Evolutionary conservation across 2,113 vertebrate genomes (phyloP).

Genomic region (Pyrgilauda ruficollis): DNA sequence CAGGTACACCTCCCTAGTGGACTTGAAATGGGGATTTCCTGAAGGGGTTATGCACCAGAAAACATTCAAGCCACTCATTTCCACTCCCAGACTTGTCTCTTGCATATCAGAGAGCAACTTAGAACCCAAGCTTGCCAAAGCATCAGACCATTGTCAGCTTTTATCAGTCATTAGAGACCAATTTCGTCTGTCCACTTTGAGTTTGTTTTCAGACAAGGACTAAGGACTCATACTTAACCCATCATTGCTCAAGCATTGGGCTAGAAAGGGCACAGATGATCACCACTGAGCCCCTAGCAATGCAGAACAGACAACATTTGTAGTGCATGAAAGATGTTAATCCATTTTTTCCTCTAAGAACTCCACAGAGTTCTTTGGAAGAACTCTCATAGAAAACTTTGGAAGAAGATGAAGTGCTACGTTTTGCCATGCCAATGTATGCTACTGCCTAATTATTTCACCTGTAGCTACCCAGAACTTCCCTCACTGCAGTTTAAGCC

Average conservation of each 20-base stretch:
- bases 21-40: neutral
- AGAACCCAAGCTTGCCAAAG: neutral
- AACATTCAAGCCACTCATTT: neutral
- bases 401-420: neutral
- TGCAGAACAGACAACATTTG: neutral
- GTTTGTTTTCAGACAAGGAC: neutral
- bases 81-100: neutral
- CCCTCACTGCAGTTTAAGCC: neutral
- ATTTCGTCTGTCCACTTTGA: neutral
- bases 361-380: neutral
- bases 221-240: neutral
- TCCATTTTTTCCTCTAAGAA: neutral
- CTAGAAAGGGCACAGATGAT: neutral
- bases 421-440: neutral
- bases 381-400: neutral
- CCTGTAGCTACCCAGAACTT: neutral
- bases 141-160: neutral
- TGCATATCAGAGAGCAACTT: neutral
- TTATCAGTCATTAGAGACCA: neutral
- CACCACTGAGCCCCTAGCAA: neutral
- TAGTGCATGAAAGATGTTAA: neutral
- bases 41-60: neutral
- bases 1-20: fast-evolving
- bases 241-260: neutral
- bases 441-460: neutral